phyloP scores from a whole-genome alignment of 2,113 vertebrate species.

The Pungitius pungitius region DNA sequence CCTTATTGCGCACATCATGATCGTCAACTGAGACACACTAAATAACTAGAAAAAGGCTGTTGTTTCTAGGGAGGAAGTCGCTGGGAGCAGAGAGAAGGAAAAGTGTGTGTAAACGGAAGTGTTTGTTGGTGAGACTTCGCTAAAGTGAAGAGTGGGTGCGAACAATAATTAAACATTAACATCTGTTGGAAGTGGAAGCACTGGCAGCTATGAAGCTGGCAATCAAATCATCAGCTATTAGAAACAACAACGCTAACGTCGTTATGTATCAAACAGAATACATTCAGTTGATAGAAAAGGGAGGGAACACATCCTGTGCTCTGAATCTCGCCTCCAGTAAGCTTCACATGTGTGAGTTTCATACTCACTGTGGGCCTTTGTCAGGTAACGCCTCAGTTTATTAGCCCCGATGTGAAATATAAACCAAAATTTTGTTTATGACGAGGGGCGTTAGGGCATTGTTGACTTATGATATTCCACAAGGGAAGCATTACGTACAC shows the following conservation, averaged over 20 bases:
- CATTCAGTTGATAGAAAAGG: constrained; percentile 18
- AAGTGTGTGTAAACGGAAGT: constrained; percentile 43
- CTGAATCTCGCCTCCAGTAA: constrained; percentile 24
- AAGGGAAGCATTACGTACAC: constrained; percentile 73
- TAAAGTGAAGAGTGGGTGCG: constrained; percentile 50
- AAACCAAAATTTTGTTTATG: constrained; percentile 77
- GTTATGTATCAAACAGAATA: constrained; percentile 30
- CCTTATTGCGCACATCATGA: constrained; percentile 1
- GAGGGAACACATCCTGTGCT: neutral
- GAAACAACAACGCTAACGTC: constrained; percentile 52
- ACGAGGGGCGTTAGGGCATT: constrained; percentile 62
- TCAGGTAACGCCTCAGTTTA: constrained; percentile 71
- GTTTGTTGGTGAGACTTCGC: constrained; percentile 33
- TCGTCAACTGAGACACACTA: constrained; percentile 4
- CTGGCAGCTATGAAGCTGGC: constrained; percentile 44
- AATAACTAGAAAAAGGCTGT: constrained; percentile 7
- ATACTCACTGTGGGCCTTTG: constrained; percentile 51
- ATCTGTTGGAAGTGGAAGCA: constrained; percentile 65
- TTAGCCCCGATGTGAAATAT: constrained; percentile 73
- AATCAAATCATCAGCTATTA: constrained; percentile 50
- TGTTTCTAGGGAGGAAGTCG: constrained; percentile 24
- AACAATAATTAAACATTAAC: constrained; percentile 77
- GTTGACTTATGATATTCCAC: constrained; percentile 72
- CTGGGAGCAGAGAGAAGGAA: constrained; percentile 17
- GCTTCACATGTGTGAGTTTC: constrained; percentile 47